Evolutionary conservation across 2,113 vertebrate species (phyloP).

Genomic region (Muscicapa adusta): DNA sequence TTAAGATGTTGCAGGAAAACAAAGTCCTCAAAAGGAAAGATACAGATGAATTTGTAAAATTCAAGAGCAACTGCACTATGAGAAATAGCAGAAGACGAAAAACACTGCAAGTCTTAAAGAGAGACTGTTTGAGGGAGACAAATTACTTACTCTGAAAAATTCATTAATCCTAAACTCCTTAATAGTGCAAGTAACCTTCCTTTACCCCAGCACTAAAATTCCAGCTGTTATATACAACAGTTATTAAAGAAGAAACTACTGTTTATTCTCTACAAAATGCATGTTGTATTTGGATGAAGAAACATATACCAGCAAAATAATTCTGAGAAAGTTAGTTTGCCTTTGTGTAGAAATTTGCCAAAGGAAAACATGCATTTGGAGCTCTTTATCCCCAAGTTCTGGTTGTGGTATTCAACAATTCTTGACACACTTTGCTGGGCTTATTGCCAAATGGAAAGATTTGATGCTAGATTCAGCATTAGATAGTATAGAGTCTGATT

Average conservation of each 20-base stretch:
- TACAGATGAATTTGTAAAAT: neutral
- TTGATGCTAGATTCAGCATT: neutral
- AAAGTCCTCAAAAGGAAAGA: neutral
- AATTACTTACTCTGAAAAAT: neutral
- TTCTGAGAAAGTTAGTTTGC: neutral
- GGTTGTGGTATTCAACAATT: neutral
- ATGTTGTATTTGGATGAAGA: neutral
- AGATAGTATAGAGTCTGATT: neutral
- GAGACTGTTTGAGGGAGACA: neutral
- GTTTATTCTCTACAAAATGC: neutral
- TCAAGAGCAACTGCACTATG: neutral
- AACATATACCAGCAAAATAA: neutral
- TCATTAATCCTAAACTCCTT: neutral
- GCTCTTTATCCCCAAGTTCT: neutral
- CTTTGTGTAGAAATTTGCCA: neutral
- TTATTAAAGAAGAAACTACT: neutral
- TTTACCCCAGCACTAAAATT: neutral
- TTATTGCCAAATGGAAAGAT: neutral
- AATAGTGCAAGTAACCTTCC: neutral
- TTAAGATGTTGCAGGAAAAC: neutral
- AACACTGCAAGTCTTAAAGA: neutral
- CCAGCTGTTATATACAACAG: fast-evolving
- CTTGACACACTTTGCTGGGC: neutral
- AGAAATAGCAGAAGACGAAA: neutral
- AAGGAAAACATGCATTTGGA: neutral